A percentile compares a stretch with the other conserved stretches of the same genome.
Conservation (phyloP, 2,888 invertebrate species). For the Oscheius onirici region DNA sequence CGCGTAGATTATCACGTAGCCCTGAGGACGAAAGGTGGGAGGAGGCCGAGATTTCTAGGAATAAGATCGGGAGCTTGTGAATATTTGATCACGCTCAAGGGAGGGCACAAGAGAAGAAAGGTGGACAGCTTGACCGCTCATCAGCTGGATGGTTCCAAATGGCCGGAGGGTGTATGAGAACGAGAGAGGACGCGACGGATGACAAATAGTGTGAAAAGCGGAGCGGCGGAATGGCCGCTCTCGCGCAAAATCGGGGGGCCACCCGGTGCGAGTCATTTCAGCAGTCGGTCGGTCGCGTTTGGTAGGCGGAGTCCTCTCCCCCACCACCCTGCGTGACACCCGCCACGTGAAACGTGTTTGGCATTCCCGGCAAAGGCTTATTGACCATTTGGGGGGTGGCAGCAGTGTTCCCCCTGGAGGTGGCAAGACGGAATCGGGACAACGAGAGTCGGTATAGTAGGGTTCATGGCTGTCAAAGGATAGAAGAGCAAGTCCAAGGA, state of each 20-base stretch:
- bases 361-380: slow-evolving; percentile 27
- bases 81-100: background rate
- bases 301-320: slow-evolving; percentile 9
- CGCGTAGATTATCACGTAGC: too few species aligned
- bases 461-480: too few species aligned
- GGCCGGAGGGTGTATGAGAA: background rate
- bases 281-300: slow-evolving; percentile 13
- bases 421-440: background rate
- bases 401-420: background rate
- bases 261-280: slow-evolving; percentile 22
- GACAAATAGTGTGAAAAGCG: slow-evolving; percentile 31
- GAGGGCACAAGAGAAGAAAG: too few species aligned
- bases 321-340: slow-evolving; percentile 2
- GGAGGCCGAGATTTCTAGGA: too few species aligned
- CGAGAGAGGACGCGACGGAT: slow-evolving; percentile 6
- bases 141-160: slow-evolving; percentile 2
- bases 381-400: slow-evolving; percentile 22
- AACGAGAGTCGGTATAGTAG: too few species aligned
- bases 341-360: slow-evolving; percentile 32
- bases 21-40: too few species aligned
- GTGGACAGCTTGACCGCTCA: too few species aligned
- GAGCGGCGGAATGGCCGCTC: slow-evolving; percentile 25
- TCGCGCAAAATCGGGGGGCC: slow-evolving; percentile 17
- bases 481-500: too few species aligned
- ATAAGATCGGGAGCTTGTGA: background rate